Evolutionary conservation across 2,888 invertebrate genomes (phyloP).

Genomic region (Ornithoptera alexandrae): DNA sequence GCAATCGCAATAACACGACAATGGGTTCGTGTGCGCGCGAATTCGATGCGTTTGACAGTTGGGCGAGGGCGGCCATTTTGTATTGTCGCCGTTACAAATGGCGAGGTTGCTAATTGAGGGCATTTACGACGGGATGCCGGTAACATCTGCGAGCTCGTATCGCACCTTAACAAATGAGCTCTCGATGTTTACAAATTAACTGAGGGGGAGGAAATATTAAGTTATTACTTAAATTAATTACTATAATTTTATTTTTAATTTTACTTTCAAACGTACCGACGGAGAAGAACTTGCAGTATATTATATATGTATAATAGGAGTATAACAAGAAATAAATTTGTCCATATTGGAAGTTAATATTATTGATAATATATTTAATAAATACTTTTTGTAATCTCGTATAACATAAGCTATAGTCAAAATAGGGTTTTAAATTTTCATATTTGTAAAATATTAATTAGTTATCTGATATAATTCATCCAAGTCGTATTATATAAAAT

Average conservation of each 20-base stretch:
- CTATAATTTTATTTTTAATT: slow-evolving; percentile 4
- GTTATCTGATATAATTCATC: no score
- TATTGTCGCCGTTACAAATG: slow-evolving; percentile 55
- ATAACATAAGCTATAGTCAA: no score
- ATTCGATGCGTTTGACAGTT: slow-evolving; percentile 64
- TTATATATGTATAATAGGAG: no score
- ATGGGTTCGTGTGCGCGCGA: slow-evolving; percentile 53
- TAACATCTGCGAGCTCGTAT: slow-evolving; percentile 39
- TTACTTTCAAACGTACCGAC: not conserved
- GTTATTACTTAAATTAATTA: slow-evolving; percentile 15
- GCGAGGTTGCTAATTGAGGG: slow-evolving; percentile 43
- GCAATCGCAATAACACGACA: slow-evolving; percentile 46
- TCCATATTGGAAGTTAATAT: no score
- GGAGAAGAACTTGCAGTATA: no score
- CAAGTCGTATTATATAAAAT: no score
- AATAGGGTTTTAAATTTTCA: no score
- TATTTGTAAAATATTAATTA: no score
- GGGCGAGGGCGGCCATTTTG: slow-evolving; percentile 56
- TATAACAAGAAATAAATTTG: no score
- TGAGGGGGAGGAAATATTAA: slow-evolving; percentile 7
- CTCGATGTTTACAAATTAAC: slow-evolving; percentile 22
- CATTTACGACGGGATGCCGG: slow-evolving; percentile 29
- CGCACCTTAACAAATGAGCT: slow-evolving; percentile 23
- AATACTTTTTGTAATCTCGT: no score
- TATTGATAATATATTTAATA: no score